Percentiles rank a stretch among this genome's conserved stretches.
Conservation (phyloP, 2,113 vertebrate genomes). For the Apodemus speciosus region DNA sequence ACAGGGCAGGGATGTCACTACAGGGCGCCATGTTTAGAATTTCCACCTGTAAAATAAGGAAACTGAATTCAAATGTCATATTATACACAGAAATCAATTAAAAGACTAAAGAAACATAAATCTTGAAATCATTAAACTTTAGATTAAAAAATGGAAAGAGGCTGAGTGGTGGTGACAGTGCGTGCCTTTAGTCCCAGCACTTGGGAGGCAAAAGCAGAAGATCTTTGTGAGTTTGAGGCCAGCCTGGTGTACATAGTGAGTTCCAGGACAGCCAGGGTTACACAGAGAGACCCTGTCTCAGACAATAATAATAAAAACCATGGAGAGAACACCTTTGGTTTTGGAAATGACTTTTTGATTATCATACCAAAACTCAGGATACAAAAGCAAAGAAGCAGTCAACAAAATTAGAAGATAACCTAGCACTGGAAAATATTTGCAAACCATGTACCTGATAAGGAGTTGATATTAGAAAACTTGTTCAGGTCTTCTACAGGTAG, state of each 20-base stretch:
- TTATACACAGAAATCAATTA: conserved; percentile 5
- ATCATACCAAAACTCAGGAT: background rate
- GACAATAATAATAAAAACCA: background rate
- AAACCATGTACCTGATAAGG: background rate
- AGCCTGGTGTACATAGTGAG: no score
- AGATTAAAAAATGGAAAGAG: background rate
- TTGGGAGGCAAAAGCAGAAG: no score
- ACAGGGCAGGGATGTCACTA: background rate
- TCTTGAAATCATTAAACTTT: conserved; percentile 8
- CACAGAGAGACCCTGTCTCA: no score
- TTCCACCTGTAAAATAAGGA: background rate
- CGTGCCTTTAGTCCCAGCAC: no score
- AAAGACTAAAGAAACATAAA: background rate
- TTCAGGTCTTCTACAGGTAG: background rate
- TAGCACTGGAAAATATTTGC: background rate
- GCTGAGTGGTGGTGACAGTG: background rate
- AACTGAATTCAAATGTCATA: background rate
- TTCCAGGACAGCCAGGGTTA: no score
- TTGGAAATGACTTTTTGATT: background rate
- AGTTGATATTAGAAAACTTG: no score
- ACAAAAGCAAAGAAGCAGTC: conserved; percentile 35
- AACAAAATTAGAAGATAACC: background rate
- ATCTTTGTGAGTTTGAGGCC: no score
- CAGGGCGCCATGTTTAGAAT: background rate
- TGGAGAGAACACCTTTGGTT: background rate